Conservation (phyloP, 2,797 vertebrate species). For the Lutjanus campechanus region DNA sequence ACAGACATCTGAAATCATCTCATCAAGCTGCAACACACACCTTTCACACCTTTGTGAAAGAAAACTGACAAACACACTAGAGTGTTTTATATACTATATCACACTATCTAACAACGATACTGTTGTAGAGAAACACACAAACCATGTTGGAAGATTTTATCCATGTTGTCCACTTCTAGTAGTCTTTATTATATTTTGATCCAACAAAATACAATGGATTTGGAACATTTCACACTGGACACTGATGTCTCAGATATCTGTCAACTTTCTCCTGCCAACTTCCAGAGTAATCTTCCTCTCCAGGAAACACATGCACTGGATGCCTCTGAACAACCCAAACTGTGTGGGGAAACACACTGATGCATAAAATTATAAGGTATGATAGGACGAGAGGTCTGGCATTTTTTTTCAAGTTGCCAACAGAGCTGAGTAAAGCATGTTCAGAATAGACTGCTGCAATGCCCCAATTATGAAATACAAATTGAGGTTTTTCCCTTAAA, state of each 20-base stretch:
- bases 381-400: constrained; percentile 49
- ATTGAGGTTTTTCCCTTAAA: constrained; percentile 58
- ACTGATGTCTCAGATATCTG: constrained; percentile 29
- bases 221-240: background rate
- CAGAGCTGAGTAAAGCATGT: constrained; percentile 48
- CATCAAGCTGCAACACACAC: too few species aligned
- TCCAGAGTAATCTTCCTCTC: constrained; percentile 36
- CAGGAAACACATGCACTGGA: constrained; percentile 58
- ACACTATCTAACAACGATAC: background rate
- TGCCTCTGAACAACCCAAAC: constrained; percentile 40
- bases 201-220: background rate
- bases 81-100: background rate
- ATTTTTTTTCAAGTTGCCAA: constrained; percentile 39
- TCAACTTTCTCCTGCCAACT: constrained; percentile 34
- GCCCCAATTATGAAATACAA: constrained; percentile 69
- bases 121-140: background rate
- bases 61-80: background rate
- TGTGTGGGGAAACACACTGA: constrained; percentile 70
- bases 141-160: background rate
- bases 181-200: background rate
- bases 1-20: too few species aligned
- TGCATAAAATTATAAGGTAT: constrained; percentile 81
- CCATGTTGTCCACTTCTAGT: background rate
- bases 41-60: too few species aligned
- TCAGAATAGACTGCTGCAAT: constrained; percentile 68